phyloP scores from a whole-genome alignment of 2,888 invertebrate species.

The Chirona hameri region DNA sequence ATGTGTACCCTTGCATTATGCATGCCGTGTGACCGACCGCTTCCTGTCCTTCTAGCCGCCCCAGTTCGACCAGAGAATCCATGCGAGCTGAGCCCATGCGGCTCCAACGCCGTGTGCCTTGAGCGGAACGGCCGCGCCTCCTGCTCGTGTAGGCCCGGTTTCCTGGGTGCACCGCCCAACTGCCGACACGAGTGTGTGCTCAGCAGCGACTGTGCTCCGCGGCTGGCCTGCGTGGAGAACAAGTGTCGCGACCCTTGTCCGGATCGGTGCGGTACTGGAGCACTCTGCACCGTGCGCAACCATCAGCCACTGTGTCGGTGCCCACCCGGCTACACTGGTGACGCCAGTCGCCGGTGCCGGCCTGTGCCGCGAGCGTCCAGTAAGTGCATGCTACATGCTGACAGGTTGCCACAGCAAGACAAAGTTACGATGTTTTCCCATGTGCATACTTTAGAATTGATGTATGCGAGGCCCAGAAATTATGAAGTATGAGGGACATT shows the following conservation, averaged over 20 bases:
- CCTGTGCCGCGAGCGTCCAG: constrained; percentile 35
- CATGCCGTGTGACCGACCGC: not conserved
- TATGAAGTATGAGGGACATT: too few relatives aligned
- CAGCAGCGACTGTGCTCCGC: constrained; percentile 70
- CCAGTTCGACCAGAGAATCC: constrained; percentile 48
- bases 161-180: constrained; percentile 55
- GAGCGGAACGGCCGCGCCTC: constrained; percentile 52
- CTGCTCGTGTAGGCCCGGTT: constrained; percentile 57
- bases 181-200: constrained; percentile 69
- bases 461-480: too few relatives aligned
- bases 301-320: constrained; percentile 45
- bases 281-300: constrained; percentile 63
- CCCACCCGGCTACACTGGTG: constrained; percentile 44
- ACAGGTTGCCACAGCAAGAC: not conserved
- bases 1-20: not conserved
- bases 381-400: constrained; percentile 24
- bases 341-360: constrained; percentile 42
- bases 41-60: not conserved
- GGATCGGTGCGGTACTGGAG: constrained; percentile 56
- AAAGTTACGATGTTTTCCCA: too few relatives aligned
- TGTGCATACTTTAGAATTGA: too few relatives aligned
- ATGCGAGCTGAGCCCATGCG: constrained; percentile 76
- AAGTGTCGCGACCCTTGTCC: constrained; percentile 41
- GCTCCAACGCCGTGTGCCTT: constrained; percentile 54
- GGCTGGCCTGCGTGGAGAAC: constrained; percentile 40